Percentiles rank a stretch among this genome's conserved stretches.
Evolutionary conservation across 2,797 vertebrate species (phyloP).

Genomic region (Darevskia nairensis): DNA sequence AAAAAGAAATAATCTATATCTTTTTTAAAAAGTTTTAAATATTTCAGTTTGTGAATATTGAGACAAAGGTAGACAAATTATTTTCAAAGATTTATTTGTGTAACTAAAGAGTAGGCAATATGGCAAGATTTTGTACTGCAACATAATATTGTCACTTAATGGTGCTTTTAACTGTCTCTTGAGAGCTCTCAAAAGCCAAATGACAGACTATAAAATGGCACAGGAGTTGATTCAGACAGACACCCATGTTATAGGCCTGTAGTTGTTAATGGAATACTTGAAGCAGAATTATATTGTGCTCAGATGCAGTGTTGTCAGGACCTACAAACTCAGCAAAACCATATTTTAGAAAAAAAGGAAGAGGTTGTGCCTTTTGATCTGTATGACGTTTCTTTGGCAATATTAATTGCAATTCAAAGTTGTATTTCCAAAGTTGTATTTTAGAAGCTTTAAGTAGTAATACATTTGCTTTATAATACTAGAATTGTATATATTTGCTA

Average conservation of each 20-base stretch:
- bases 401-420: neutral
- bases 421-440: conserved; percentile 14
- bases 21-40: neutral
- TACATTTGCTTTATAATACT: conserved; percentile 56
- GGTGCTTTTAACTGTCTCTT: conserved; percentile 23
- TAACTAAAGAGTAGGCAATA: conserved; percentile 29
- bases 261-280: conserved; percentile 16
- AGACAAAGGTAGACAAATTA: neutral
- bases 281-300: neutral
- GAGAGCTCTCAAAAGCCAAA: conserved; percentile 14
- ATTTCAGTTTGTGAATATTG: neutral
- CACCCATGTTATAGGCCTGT: neutral
- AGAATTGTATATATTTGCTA: neutral
- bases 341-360: neutral
- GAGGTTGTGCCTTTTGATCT: neutral
- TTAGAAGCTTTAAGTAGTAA: conserved; percentile 32
- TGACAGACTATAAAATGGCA: conserved; percentile 29
- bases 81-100: neutral
- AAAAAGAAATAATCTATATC: neutral
- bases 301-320: neutral
- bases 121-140: neutral
- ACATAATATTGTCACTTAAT: conserved; percentile 23
- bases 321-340: neutral
- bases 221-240: conserved; percentile 8
- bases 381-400: neutral